A percentile compares a stretch with the other conserved stretches of the same genome.
phyloP scores from a whole-genome alignment of 1,140 invertebrate genomes.

The Drosophila nebulosa region DNA sequence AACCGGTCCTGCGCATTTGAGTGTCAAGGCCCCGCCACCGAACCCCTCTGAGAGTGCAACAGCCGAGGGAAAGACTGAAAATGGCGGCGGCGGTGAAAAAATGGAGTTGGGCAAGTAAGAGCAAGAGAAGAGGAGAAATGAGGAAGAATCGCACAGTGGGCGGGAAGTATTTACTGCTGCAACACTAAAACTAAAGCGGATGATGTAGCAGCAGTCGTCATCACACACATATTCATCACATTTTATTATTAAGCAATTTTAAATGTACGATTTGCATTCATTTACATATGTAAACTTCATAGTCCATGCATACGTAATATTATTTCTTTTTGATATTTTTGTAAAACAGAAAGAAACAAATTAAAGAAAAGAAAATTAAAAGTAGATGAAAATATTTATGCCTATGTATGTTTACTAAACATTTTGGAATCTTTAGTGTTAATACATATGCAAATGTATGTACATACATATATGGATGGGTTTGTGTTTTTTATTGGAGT shows the following conservation, averaged over 20 bases:
- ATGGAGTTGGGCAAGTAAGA: conserved; percentile 66
- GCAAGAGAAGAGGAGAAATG: background rate
- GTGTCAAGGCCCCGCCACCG: conserved; percentile 51
- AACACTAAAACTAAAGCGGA: background rate
- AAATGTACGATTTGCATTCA: background rate
- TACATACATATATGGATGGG: background rate
- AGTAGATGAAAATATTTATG: background rate
- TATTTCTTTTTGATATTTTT: background rate
- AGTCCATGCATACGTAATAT: too few relatives aligned
- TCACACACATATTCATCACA: background rate
- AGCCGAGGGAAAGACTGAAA: conserved; percentile 38
- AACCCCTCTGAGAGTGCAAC: conserved; percentile 14
- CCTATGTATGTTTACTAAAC: too few relatives aligned
- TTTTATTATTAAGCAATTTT: background rate
- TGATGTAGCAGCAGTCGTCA: background rate
- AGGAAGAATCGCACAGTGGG: background rate
- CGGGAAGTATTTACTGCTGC: background rate
- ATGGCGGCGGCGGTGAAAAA: conserved; percentile 52
- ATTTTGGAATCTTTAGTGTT: too few relatives aligned
- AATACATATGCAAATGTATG: too few relatives aligned
- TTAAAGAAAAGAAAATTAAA: background rate
- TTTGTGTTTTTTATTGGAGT: too few relatives aligned
- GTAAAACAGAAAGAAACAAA: background rate
- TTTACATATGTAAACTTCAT: background rate
- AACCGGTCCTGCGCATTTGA: conserved; percentile 79